Evolutionary conservation across 2,797 vertebrate genomes (phyloP).

Genomic region (Ptychadena robeensis): DNA sequence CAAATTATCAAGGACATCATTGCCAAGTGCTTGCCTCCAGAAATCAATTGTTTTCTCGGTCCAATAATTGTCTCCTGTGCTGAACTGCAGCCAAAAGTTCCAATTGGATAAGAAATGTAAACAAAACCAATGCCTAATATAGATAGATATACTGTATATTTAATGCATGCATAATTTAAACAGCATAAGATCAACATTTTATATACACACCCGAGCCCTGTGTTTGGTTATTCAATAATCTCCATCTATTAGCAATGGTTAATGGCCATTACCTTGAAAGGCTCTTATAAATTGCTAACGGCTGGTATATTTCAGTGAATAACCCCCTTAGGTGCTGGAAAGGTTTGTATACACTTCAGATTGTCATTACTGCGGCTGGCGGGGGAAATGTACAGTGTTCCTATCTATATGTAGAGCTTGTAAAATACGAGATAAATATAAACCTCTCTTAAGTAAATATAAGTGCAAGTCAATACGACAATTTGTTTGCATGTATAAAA

Average conservation of each 20-base stretch:
- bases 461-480: not conserved
- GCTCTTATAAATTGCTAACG: conserved; percentile 23
- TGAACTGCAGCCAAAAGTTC: not conserved
- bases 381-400: conserved; percentile 16
- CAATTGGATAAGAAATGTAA: not conserved
- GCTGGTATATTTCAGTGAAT: conserved; percentile 2
- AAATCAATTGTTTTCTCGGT: conserved; percentile 11
- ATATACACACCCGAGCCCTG: not conserved
- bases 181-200: not conserved
- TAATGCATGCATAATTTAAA: conserved; percentile 12
- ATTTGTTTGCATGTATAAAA: conserved; percentile 14
- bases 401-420: conserved; percentile 15
- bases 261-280: conserved; percentile 43
- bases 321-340: conserved; percentile 16
- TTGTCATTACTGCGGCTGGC: not conserved
- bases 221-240: conserved; percentile 8
- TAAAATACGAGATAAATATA: conserved; percentile 10
- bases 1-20: conserved; percentile 25
- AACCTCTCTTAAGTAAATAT: not conserved
- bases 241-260: conserved; percentile 31
- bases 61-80: not conserved
- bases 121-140: not conserved
- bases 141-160: conserved; percentile 1
- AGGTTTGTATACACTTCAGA: not conserved
- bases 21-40: conserved; percentile 8